Base-by-base conservation (phyloP, 1,140 invertebrate species). In the Teleopsis dalmanni region DNA sequence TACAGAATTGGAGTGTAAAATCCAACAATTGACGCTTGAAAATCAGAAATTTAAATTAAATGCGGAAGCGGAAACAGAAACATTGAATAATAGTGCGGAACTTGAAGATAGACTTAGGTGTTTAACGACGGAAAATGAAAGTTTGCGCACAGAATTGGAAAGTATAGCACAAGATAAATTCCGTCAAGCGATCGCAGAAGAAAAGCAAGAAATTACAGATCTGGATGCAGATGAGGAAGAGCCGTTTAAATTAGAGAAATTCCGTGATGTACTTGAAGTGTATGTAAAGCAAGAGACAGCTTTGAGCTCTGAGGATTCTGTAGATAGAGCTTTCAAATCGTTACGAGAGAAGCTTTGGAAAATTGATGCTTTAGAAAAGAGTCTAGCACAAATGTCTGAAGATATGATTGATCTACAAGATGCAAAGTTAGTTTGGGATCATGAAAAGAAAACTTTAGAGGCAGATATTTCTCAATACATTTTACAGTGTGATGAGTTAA, bases 401-500 rank as follows among this genome's bases (percentile, higher is more conserved):
- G 70, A 71, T 37, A 61, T 54, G 2, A 25, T 50, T n/a, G 59
- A 59, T 31, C 50, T 67, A 31, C 60, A 63, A 40, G 58, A 62
- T 26, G 57, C 58, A 33, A 62, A 65, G 48, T 34, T 58, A 16
- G 33, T 58, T 6, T 50, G 47, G 16, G 60, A 70, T 46, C 67
- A 71, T 48, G 78, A 79, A 60, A 78, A 76, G 58, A 76, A 78
- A 57, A 76, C 76, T 25, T 57, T 79, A 1, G 75, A 76, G 48
- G 73, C 75, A 23, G 78, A 79, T 57, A 71, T 79, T 25, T 72
- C 74, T 47, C 76, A 81, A 57, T 78, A 75, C 41, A 78, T 81
- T 54, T 65, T 75, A n/a, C 80, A 83, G 62, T 74, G 79, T 45
- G 74, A 73, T 34, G 78, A 81, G 65, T 74, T 81, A 60, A 80